Evolutionary conservation across 2,113 vertebrate genomes (phyloP).

Genomic region (Alosa alosa): DNA sequence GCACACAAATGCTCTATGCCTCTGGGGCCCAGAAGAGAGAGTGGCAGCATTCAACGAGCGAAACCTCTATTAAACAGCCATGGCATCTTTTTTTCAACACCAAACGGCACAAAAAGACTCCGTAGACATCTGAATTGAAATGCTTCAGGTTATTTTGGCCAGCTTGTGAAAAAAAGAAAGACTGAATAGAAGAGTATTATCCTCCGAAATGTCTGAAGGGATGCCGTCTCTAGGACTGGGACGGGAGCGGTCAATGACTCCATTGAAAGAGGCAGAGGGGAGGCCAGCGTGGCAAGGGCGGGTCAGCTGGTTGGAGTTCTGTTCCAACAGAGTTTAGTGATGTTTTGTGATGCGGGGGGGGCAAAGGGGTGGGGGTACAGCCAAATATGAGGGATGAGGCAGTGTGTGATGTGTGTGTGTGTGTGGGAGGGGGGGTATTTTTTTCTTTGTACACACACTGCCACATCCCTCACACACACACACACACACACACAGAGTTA

Average conservation of each 20-base stretch:
- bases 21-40: not conserved
- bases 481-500: too few species aligned
- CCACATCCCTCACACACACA: too few species aligned
- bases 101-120: not conserved
- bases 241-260: not conserved
- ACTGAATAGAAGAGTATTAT: constrained; percentile 17
- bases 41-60: not conserved
- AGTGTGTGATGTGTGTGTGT: too few species aligned
- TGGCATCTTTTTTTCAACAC: not conserved
- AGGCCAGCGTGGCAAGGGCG: not conserved
- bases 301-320: not conserved
- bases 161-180: not conserved
- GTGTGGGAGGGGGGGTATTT: too few species aligned
- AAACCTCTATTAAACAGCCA: not conserved
- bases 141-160: not conserved
- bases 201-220: constrained; percentile 1
- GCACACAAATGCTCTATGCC: not conserved
- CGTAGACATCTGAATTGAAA: not conserved
- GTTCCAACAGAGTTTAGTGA: too few species aligned
- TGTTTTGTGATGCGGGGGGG: too few species aligned
- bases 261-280: not conserved
- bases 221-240: not conserved
- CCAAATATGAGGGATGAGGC: not conserved
- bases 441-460: too few species aligned
- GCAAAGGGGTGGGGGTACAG: too few species aligned